phyloP scores from a whole-genome alignment of 92 coral and sea anemone species.

The Hydrozoanthus gracilis region DNA sequence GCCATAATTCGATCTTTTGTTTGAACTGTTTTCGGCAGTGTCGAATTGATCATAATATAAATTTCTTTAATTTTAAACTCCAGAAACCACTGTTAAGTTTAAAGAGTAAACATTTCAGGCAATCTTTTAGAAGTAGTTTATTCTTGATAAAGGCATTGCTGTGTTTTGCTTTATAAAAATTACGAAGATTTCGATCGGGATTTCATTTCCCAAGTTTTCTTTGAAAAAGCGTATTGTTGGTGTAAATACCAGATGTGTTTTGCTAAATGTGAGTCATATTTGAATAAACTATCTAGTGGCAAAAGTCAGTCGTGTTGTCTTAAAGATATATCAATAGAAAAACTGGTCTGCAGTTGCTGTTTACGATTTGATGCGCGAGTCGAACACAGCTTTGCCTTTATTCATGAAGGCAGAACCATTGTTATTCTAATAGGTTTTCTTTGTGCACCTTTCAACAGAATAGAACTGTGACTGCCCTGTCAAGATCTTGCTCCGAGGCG shows the following conservation, averaged over 20 bases:
- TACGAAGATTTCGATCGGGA: not conserved
- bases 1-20: not conserved
- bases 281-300: slow-evolving; percentile 19
- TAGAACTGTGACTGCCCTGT: slow-evolving; percentile 37
- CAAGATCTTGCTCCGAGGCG: slow-evolving; percentile 44
- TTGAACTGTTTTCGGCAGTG: not conserved
- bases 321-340: slow-evolving; percentile 1
- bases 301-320: slow-evolving; percentile 11
- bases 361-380: slow-evolving; percentile 50
- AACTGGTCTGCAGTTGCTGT: slow-evolving; percentile 45
- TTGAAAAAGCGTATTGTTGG: not conserved
- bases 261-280: not conserved
- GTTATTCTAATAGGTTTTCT: slow-evolving; percentile 89
- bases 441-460: slow-evolving; percentile 54
- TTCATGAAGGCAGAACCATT: slow-evolving; percentile 66
- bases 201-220: slow-evolving; percentile 7
- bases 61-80: not conserved
- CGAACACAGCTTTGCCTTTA: slow-evolving; percentile 47
- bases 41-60: not conserved
- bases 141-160: not conserved
- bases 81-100: not conserved
- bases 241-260: not conserved
- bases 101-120: not conserved
- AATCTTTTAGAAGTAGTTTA: not conserved
- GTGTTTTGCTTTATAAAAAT: not conserved